Evolutionary conservation across 2,888 invertebrate species (phyloP).

Genomic region (Orthosia gothica): DNA sequence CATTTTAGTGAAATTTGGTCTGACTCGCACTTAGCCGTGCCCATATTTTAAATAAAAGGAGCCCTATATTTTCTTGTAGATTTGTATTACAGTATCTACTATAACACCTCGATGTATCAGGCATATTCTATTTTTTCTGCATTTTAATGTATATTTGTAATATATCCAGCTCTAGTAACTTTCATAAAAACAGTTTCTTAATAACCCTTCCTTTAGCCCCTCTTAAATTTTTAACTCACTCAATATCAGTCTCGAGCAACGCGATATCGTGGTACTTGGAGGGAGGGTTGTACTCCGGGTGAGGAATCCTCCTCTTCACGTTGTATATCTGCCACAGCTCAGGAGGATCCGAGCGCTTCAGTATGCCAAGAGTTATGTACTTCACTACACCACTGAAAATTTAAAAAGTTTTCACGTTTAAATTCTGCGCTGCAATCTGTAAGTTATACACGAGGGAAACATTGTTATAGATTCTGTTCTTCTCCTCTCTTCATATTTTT

Average conservation of each 20-base stretch:
- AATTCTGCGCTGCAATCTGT: neutral
- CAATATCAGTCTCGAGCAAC: constrained; percentile 51
- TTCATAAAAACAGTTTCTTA: neutral
- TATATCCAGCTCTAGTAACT: too few relatives aligned
- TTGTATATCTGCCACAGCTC: constrained; percentile 56
- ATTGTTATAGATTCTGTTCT: too few relatives aligned
- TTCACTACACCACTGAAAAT: constrained; percentile 65
- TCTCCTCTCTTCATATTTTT: too few relatives aligned
- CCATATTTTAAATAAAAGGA: too few relatives aligned
- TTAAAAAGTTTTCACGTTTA: neutral
- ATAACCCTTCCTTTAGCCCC: neutral
- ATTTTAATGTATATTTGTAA: too few relatives aligned
- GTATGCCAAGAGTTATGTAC: constrained; percentile 66
- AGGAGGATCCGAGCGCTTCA: constrained; percentile 65
- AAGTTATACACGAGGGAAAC: too few relatives aligned
- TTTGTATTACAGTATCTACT: too few relatives aligned
- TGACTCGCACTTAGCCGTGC: too few relatives aligned
- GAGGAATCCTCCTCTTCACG: constrained; percentile 49
- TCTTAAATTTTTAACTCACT: constrained; percentile 28
- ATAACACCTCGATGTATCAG: too few relatives aligned
- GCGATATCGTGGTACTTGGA: constrained; percentile 66
- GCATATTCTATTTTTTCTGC: too few relatives aligned
- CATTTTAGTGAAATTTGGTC: too few relatives aligned
- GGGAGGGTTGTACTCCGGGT: constrained; percentile 60
- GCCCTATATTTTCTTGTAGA: too few relatives aligned